Evolutionary conservation across 92 coral and sea anemone genomes (phyloP), one percentile per base, ranked within the genome.

Genomic region (Phymanthus crucifer): DNA sequence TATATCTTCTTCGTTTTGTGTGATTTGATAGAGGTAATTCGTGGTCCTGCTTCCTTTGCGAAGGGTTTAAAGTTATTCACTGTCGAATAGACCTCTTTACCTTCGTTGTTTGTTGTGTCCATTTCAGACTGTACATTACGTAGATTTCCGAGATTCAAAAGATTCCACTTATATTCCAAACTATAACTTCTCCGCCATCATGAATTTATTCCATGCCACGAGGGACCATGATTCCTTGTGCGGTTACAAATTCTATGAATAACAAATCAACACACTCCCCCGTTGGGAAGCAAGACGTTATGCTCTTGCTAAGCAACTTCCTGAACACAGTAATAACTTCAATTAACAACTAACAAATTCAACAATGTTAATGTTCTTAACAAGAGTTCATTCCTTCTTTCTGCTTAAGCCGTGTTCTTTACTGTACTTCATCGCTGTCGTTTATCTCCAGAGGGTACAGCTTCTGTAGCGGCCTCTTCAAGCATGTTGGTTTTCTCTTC

Each of bases 401-500:
- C 31, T 58, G 2, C 66, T 58, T 5, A 58, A 58, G 31, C 23
- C n/a, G n/a, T n/a, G 66, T 58, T 32, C 27, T 57, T 57, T 21
- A 57, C 11, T 57, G n/a, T n/a, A n/a, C 10, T 57, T 57, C 66
- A n/a, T 57, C 66, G 7, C 23, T 24, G 66, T 21, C 66, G 23
- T 58, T 58, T 58, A 58, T 58, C 66, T 58, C 66, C 24, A 58
- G 6, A 4, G 66, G 66, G 23, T 24, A 58, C 66, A 58, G 24
- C 66, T 58, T 4, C 66, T 58, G 66, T 58, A 58, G 24, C 66
- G 66, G 34, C 66, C 66, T 58, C 32, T 58, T 58, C 31, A 58
- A 58, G 23, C 11, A 10, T 6, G 66, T 19, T 58, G 66, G 66
- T 58, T 12, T n/a, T 26, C 1, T 58, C 66, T 58, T 58, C 66